These are phyloP conservation scores for Cosmia trapezina DNA, from an alignment of 2,888 invertebrate species.

Conservation along the genomic window DNA sequence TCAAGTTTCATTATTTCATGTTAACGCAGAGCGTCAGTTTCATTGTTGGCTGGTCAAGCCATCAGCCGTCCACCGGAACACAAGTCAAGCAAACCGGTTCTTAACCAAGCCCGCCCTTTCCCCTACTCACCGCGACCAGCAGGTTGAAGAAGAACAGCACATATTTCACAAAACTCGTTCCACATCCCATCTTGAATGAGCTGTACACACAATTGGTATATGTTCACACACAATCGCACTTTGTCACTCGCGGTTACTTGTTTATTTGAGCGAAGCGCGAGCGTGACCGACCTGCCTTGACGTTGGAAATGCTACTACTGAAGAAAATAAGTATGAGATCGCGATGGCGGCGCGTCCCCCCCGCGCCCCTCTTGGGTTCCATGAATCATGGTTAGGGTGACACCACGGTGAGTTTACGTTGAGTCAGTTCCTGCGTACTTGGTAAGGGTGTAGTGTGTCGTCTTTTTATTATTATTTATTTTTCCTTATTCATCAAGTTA, in stretches of 20 bases:
- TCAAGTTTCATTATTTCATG: slow-evolving; percentile 28
- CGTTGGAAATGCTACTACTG: slow-evolving; percentile 84
- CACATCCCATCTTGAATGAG: slow-evolving; percentile 91
- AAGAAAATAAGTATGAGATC: slow-evolving; percentile 81
- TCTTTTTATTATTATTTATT: too few relatives aligned
- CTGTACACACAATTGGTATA: slow-evolving; percentile 82
- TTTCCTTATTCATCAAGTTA: too few relatives aligned
- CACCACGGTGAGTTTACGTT: slow-evolving; percentile 65
- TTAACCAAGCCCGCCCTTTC: slow-evolving; percentile 73
- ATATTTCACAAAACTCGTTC: slow-evolving; percentile 95
- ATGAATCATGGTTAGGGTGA: slow-evolving; percentile 75
- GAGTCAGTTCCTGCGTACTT: too few relatives aligned
- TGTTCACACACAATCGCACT: slow-evolving; percentile 84
- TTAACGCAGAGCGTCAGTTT: slow-evolving; percentile 64
- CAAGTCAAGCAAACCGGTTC: slow-evolving; percentile 83
- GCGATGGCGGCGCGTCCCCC: slow-evolving; percentile 83
- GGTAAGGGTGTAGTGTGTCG: too few relatives aligned
- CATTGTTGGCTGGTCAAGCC: slow-evolving; percentile 82
- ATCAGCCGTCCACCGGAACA: slow-evolving; percentile 80
- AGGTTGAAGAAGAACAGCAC: slow-evolving; percentile 95
- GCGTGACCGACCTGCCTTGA: slow-evolving; percentile 65
- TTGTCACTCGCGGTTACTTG: slow-evolving; percentile 83
- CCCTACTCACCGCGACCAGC: slow-evolving; percentile 93
- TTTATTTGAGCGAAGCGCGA: slow-evolving; percentile 64
- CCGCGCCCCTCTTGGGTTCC: slow-evolving; percentile 69